Evolutionary conservation across 2,797 vertebrate genomes (phyloP).

Genomic region (Gadopsis bispinosus): DNA sequence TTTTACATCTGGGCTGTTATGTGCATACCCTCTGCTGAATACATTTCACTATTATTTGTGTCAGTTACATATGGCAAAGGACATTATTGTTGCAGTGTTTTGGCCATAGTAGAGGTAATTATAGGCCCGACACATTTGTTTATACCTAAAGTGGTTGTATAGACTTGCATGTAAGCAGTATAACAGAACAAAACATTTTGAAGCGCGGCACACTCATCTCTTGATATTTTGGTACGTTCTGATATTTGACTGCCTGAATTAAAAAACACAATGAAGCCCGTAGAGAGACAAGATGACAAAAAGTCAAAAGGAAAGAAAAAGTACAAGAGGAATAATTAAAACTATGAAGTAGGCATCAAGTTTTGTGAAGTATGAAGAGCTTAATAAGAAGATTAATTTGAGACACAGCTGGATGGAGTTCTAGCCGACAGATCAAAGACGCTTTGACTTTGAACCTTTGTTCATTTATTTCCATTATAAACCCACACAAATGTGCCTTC

Average conservation of each 20-base stretch:
- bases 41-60: not conserved
- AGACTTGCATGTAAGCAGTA: not conserved
- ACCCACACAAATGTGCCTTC: constrained; percentile 6
- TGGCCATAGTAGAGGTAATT: not conserved
- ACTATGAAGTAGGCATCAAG: not conserved
- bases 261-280: not conserved
- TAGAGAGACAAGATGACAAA: not conserved
- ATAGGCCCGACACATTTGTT: not conserved
- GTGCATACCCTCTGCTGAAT: not conserved
- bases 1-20: not conserved
- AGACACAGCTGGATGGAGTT: constrained; percentile 18
- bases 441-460: constrained; percentile 31
- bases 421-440: constrained; percentile 30
- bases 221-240: not conserved
- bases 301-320: not conserved
- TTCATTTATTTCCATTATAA: constrained; percentile 27
- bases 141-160: not conserved
- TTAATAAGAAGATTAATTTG: constrained; percentile 17
- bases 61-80: not conserved
- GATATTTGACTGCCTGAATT: not conserved
- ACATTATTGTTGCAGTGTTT: not conserved
- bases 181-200: not conserved
- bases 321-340: not conserved
- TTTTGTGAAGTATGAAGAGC: constrained; percentile 20
- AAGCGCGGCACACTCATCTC: not conserved